Base-by-base conservation (phyloP, 1,140 invertebrate genomes). In the Drosophila pseudoananassae region DNA sequence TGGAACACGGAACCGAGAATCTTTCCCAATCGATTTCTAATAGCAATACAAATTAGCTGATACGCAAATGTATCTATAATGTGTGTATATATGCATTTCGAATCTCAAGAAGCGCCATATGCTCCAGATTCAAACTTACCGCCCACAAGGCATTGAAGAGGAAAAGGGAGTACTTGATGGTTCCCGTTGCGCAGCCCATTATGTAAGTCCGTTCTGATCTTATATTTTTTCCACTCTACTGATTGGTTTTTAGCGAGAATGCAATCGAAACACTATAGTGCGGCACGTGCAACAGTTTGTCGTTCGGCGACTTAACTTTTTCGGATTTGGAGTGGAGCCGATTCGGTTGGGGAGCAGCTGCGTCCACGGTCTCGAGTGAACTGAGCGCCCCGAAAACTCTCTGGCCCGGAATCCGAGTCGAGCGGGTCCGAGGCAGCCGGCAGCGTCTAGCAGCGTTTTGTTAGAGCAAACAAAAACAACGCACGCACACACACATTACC, bases 131-230 rank as follows among this genome's bases (percentile, higher is more conserved):
- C 1, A 6, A 56, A 95, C 95, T 96, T 92, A 97, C 96, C 92
- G 96, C 96, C 92, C 97, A 97, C 70, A 97, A 91, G 78, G 96
- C 93, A 92, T 97, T 97, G 93, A 97, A 96, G 74, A 96, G 92
- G 90, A 96, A 96, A 47, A 97, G 93, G 71, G 96, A 92, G 92
- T 96, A 96, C 93, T 97, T 97, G 69, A 97, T 93, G 92, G 95
- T 95, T 91, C 94, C 93, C 93, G 95, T 95, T 90, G 94, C 95
- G 85, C 95, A 95, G 85, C 95, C 95, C 93, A 92, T 92, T 58
- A 80, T 76, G n/a, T 15, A 43, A 43, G 40, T 27, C 14, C 43
- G 33, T 17, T 49, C 7, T 15, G 38, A 47, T 51, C 40, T 49
- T 47, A 9, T 46, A n/a, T 10, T 46, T 20, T 20, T 46, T 46